These are phyloP conservation scores for Amphiprion ocellaris DNA, from an alignment of 2,113 vertebrate species.

Conservation along the genomic window DNA sequence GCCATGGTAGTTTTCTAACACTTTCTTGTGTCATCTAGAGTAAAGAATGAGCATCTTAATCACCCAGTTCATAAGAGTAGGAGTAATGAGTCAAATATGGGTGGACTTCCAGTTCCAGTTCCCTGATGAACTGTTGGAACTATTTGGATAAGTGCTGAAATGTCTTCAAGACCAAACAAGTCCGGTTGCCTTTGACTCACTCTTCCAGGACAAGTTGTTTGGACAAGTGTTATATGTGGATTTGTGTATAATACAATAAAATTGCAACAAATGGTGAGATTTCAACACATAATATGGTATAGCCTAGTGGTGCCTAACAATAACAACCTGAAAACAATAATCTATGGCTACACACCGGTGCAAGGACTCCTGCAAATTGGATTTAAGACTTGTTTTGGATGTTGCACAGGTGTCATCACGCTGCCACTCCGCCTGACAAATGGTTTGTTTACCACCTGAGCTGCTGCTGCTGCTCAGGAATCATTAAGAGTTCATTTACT, in stretches of 20 bases:
- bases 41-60: constrained; percentile 7
- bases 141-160: not conserved
- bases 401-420: constrained; percentile 56
- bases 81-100: constrained; percentile 11
- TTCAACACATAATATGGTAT: not conserved
- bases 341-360: not conserved
- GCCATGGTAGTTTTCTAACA: not conserved
- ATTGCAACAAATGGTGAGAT: not conserved
- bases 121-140: not conserved
- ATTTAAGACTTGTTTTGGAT: constrained; percentile 44
- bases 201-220: not conserved
- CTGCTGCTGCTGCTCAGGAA: constrained; percentile 49
- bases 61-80: constrained; percentile 5
- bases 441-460: constrained; percentile 71
- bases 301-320: not conserved
- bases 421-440: constrained; percentile 60
- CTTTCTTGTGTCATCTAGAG: not conserved
- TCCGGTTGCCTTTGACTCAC: constrained; percentile 17
- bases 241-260: constrained; percentile 3
- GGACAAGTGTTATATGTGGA: not conserved
- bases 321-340: constrained; percentile 5
- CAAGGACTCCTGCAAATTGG: constrained; percentile 52
- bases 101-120: not conserved
- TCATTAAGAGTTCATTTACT: constrained; percentile 65
- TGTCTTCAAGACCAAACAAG: constrained; percentile 15